A percentile compares a stretch with the other conserved stretches of the same genome.
phyloP scores from a whole-genome alignment of 92 coral and sea anemone genomes.

The Diadumene lineata region DNA sequence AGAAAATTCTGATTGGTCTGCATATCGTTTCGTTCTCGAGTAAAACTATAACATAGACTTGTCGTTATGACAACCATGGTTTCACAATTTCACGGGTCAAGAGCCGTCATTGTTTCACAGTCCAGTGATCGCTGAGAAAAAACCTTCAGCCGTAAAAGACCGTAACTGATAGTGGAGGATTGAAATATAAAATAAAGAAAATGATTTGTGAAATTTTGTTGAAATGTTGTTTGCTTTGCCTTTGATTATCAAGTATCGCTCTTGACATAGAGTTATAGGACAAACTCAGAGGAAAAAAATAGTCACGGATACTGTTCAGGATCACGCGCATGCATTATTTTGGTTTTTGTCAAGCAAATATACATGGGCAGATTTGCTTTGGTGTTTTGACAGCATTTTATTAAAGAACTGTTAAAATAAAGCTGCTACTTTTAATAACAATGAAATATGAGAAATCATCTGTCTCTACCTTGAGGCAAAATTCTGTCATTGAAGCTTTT shows the following conservation, averaged over 20 bases:
- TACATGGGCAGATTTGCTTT: neutral
- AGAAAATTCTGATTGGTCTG: conserved; percentile 14
- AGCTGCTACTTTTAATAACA: neutral
- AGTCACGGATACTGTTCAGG: neutral
- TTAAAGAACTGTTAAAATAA: neutral
- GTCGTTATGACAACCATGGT: conserved; percentile 9
- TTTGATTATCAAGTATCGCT: neutral
- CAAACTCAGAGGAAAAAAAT: neutral
- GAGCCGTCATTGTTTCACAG: neutral
- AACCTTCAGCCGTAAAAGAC: conserved; percentile 1
- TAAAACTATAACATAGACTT: conserved; percentile 3
- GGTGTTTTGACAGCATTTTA: conserved; percentile 1
- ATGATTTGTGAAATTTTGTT: too few species aligned
- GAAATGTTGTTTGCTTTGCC: neutral
- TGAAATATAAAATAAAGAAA: too few species aligned
- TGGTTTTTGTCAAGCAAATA: conserved; percentile 10
- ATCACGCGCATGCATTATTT: neutral
- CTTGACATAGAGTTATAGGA: neutral
- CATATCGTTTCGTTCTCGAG: neutral
- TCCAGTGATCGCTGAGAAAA: neutral
- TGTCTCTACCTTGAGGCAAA: too few species aligned
- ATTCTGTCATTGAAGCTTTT: too few species aligned
- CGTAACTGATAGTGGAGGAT: too few species aligned
- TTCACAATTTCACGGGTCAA: conserved; percentile 26
- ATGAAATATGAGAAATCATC: too few species aligned